Evolutionary conservation across 2,888 invertebrate genomes (phyloP), one percentile per base, ranked within the genome.

Genomic region (Eristalis intricaria): DNA sequence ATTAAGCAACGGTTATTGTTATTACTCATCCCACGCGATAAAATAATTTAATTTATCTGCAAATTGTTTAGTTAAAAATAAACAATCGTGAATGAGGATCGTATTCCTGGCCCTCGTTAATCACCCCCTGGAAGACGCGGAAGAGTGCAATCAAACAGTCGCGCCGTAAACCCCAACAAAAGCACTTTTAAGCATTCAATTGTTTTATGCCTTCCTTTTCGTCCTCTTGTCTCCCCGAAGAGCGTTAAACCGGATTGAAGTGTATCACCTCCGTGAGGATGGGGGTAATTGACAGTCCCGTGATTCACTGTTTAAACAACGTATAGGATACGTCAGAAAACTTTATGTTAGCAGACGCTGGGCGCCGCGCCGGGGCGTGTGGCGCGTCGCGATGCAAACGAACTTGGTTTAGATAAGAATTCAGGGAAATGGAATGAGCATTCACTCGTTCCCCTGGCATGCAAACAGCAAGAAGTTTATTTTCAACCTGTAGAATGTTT

Each of bases 401-500:
- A 69, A 77, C 77, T 26, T 61, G 32, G 68, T 77, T 77, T 63
- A 32, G 75, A 76, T 71, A 76, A 61, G 66, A 71, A 63, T 73
- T 69, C 58, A 35, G 73, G 73, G 85, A 77, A 85, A 85, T 64
- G 58, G 58, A 85, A 70, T 78, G 82, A 82, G 64, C 78, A 82
- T 78, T 78, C 60, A 40, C 35, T 68, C 68, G 64, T 61, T 79
- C 58, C 43, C 23, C 43, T 50, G 61, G 22, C 70, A 70, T 81
- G 82, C 85, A 82, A 74, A 74, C 82, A 64, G n/a, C 60, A 26
- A 73, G 66, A 74, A 81, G 85, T 85, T 82, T 82, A 74, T 74
- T 78, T 75, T 82, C 85, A 86, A 86, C 85, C 85, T 86, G 85
- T 86, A 78, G 85, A 86, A 86, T 82, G 82, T 78, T 82, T 86